Evolutionary conservation across 2,797 vertebrate species (phyloP), one percentile per base, ranked within the genome.

Genomic region (Oophaga sylvatica): DNA sequence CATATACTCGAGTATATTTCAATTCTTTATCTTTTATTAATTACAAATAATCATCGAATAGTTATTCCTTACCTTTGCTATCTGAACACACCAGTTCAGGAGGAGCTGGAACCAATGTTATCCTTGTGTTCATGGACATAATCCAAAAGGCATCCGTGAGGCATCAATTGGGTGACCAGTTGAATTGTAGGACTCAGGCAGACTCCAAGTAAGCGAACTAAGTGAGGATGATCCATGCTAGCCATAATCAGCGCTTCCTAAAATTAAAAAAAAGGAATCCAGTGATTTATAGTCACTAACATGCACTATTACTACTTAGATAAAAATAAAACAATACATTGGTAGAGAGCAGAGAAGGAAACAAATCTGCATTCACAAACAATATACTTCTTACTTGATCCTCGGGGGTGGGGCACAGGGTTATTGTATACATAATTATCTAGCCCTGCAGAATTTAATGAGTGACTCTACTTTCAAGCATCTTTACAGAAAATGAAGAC

Each of bases 191-290:
- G 98, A 93, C 97, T 99, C 91, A 99, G 90, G 90, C 97, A 98
- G 80, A 99, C 98, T 0, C 98, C 98, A 89, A 99, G 89, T 59
- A 99, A 94, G 71, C 98, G 96, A 76, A 99, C 98, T 91, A 99
- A 94, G 93, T 99, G 98, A 0, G 98, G 96, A 90, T 99, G 98
- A 91, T 99, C 97, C 97, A 99, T 97, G 92, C 98, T 99, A 59
- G 98, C 98, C 98, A 99, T 99, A 91, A 99, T 99, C 88, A 99
- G 96, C 87, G 98, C 98, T 95, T 99, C 98, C 98, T 99, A 93
- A 13, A 93, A 92, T 35, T 80, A 0, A 85, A 57, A 81, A 86
- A 13, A 83, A 26, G 48, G 13, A 41, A 6, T 31, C 16, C 6
- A 65, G 10, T 73, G 82, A 87, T 45, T 75, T 15, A 6, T 48